Evolutionary conservation across 2,797 vertebrate genomes (phyloP).

Genomic region (Avahi laniger): DNA sequence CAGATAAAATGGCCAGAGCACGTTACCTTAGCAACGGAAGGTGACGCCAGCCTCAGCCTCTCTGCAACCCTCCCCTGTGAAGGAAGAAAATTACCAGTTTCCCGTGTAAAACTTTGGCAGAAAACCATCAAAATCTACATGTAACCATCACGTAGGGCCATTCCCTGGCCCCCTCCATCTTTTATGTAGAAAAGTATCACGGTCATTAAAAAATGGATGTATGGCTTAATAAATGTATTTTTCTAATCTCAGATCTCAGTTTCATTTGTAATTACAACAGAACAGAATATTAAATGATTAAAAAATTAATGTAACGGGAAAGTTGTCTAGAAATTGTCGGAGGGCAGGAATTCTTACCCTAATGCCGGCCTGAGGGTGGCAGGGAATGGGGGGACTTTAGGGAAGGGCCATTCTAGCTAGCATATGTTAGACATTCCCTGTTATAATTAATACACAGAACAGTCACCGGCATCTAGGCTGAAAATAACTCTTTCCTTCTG

Average conservation of each 20-base stretch:
- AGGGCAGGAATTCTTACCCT: slow-evolving; percentile 55
- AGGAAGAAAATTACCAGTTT: slow-evolving; percentile 81
- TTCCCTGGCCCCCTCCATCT: slow-evolving; percentile 35
- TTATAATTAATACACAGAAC: slow-evolving; percentile 75
- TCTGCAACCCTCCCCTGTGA: slow-evolving; percentile 77
- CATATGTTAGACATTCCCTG: slow-evolving; percentile 55
- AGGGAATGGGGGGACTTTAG: neutral
- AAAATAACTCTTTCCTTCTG: slow-evolving; percentile 80
- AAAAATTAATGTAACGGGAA: slow-evolving; percentile 62
- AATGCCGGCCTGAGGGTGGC: slow-evolving; percentile 32
- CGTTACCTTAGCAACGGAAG: slow-evolving; percentile 89
- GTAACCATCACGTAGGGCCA: slow-evolving; percentile 62
- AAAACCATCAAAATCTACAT: slow-evolving; percentile 59
- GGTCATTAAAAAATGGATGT: slow-evolving; percentile 57
- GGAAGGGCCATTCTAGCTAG: slow-evolving; percentile 55
- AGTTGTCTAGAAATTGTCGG: slow-evolving; percentile 45
- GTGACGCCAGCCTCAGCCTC: slow-evolving; percentile 85
- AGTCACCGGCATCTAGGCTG: slow-evolving; percentile 64
- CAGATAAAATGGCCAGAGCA: slow-evolving; percentile 87
- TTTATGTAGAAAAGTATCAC: slow-evolving; percentile 59
- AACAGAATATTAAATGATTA: slow-evolving; percentile 64
- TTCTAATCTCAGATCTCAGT: slow-evolving; percentile 51
- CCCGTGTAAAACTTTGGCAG: slow-evolving; percentile 83
- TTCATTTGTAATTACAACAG: slow-evolving; percentile 47
- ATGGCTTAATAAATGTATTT: slow-evolving; percentile 74